These are phyloP conservation scores for Pseudomyrmex dendroicus DNA, from an alignment of 1,140 invertebrate species.

Conservation along the genomic window DNA sequence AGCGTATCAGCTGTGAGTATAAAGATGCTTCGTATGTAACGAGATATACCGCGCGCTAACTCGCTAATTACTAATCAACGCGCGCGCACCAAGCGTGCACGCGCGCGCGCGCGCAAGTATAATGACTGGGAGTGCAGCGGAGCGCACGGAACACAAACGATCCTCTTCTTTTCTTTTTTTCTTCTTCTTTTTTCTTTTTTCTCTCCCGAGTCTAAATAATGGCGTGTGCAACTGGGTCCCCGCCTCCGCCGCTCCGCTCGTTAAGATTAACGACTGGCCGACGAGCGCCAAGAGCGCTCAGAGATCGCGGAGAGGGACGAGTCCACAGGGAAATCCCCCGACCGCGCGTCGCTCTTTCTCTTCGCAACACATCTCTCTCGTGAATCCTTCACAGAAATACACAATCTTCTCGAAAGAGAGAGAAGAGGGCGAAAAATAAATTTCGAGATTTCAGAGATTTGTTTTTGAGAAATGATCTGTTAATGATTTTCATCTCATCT, in stretches of 20 bases:
- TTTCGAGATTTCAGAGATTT: background rate
- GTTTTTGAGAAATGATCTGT: no score
- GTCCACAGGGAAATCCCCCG: conserved; percentile 30
- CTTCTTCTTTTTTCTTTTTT: background rate
- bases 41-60: conserved; percentile 37
- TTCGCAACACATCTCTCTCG: background rate
- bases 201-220: conserved; percentile 28
- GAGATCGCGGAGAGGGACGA: conserved; percentile 29
- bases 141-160: background rate
- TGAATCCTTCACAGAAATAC: conserved; percentile 26
- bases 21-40: background rate
- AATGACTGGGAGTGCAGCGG: conserved; percentile 1
- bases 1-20: background rate
- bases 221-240: conserved; percentile 31
- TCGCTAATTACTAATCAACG: conserved; percentile 42
- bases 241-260: conserved; percentile 54
- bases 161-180: background rate
- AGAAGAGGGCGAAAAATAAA: background rate
- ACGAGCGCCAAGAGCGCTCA: conserved; percentile 49
- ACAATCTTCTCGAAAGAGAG: background rate
- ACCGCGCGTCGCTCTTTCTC: background rate
- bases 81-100: conserved; percentile 12
- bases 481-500: no score
- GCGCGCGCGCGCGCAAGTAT: conserved; percentile 5
- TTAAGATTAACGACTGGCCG: conserved; percentile 69